These are phyloP conservation scores for Perodicticus potto DNA, from an alignment of 2,797 vertebrate genomes.

Conservation along the genomic window DNA sequence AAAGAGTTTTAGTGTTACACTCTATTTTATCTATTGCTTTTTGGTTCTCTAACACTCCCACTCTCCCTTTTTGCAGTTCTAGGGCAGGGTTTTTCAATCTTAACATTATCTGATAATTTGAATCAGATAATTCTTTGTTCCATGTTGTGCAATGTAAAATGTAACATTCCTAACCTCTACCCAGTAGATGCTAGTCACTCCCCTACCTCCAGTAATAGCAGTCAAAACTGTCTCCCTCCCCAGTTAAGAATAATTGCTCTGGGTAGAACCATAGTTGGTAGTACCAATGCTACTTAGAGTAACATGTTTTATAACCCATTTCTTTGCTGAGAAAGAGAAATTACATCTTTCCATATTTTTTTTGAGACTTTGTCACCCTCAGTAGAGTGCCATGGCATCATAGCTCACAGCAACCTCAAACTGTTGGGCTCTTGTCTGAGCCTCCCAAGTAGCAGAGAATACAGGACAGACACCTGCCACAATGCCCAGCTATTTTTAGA, in stretches of 20 bases:
- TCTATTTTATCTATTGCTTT: not conserved
- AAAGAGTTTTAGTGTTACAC: not conserved
- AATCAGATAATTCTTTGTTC: slow-evolving; percentile 3
- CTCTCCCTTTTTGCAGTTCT: not conserved
- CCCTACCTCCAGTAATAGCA: not conserved
- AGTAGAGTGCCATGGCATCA: too few relatives aligned
- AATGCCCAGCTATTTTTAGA: too few relatives aligned
- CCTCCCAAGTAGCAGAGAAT: too few relatives aligned
- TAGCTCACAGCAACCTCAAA: too few relatives aligned
- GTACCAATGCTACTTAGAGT: not conserved
- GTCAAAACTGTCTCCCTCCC: not conserved
- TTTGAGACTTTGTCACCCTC: not conserved
- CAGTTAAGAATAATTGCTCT: not conserved
- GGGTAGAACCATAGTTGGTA: not conserved
- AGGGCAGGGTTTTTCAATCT: not conserved
- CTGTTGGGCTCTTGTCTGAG: too few relatives aligned
- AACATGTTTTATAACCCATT: not conserved
- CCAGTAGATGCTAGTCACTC: not conserved
- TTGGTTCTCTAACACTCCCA: not conserved
- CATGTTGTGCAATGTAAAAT: not conserved
- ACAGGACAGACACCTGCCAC: too few relatives aligned
- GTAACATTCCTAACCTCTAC: not conserved
- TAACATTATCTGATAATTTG: slow-evolving; percentile 9
- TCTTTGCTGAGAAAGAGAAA: slow-evolving; percentile 34
- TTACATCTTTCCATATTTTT: slow-evolving; percentile 25